phyloP scores from a whole-genome alignment of 2,888 invertebrate species.

The Hyppa rectilinea region DNA sequence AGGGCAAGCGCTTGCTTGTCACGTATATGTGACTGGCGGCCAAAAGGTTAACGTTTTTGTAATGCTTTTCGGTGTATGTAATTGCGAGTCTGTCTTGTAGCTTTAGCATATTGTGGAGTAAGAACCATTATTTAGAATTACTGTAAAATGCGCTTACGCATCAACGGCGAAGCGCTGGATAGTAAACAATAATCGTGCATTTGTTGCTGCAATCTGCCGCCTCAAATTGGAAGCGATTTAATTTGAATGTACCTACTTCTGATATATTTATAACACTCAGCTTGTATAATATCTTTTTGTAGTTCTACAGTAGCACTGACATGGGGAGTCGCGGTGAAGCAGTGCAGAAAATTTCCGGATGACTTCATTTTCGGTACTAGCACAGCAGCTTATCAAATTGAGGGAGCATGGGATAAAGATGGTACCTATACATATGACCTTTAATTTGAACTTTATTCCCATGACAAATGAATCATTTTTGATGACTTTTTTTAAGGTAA shows the following conservation, averaged over 20 bases:
- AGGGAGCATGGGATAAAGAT: slow-evolving; percentile 70
- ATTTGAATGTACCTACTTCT: not conserved
- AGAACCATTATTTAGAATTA: not conserved
- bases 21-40: too few species aligned
- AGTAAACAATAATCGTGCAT: not conserved
- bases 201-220: not conserved
- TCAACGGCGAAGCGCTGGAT: not conserved
- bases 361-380: slow-evolving; percentile 67
- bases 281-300: not conserved
- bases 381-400: slow-evolving; percentile 69
- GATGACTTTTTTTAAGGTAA: slow-evolving; percentile 65
- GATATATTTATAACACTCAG: not conserved
- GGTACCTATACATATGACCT: slow-evolving; percentile 42
- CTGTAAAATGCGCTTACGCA: not conserved
- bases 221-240: not conserved
- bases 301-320: slow-evolving; percentile 41
- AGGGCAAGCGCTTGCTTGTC: too few species aligned
- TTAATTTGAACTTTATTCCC: not conserved
- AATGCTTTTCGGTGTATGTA: not conserved
- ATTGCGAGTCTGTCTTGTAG: not conserved
- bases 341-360: slow-evolving; percentile 60
- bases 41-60: too few species aligned
- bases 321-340: slow-evolving; percentile 33
- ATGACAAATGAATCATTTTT: not conserved
- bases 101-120: not conserved